These are phyloP conservation scores for Apodemia zela DNA, from an alignment of 2,888 invertebrate genomes.

Conservation along the genomic window DNA sequence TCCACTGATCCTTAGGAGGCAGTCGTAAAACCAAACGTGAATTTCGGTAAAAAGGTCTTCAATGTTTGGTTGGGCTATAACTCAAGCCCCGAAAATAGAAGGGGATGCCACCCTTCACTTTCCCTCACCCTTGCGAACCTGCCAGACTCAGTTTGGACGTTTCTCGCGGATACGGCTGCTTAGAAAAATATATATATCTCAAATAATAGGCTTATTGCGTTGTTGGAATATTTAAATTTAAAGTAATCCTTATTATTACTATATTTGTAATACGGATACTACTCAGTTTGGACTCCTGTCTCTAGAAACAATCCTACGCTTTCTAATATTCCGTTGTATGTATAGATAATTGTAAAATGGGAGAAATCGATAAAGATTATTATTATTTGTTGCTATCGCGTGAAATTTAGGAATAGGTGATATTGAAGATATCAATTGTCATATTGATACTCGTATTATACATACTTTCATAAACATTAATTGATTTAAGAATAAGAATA, in stretches of 20 bases:
- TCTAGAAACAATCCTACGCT: too few relatives aligned
- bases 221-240: constrained; percentile 1
- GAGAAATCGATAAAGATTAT: too few relatives aligned
- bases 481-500: too few relatives aligned
- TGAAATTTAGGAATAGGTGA: neutral
- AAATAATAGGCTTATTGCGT: constrained; percentile 21
- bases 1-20: constrained; percentile 62
- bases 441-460: too few relatives aligned
- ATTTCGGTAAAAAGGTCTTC: constrained; percentile 76
- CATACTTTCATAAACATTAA: too few relatives aligned
- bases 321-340: too few relatives aligned
- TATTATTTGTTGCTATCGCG: neutral
- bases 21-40: constrained; percentile 71
- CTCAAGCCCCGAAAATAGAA: constrained; percentile 75
- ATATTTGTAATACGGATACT: too few relatives aligned
- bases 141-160: constrained; percentile 59
- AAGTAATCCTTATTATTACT: too few relatives aligned
- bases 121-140: constrained; percentile 38
- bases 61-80: constrained; percentile 75
- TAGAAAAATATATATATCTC: constrained; percentile 52
- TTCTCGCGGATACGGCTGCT: constrained; percentile 58
- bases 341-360: too few relatives aligned
- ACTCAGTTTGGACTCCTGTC: too few relatives aligned
- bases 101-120: constrained; percentile 48
- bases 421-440: neutral